A percentile compares a stretch with the other conserved stretches of the same genome.
phyloP scores from a whole-genome alignment of 30 jellyfish, hydroid and myxozoan species.

The Morbakka virulenta region DNA sequence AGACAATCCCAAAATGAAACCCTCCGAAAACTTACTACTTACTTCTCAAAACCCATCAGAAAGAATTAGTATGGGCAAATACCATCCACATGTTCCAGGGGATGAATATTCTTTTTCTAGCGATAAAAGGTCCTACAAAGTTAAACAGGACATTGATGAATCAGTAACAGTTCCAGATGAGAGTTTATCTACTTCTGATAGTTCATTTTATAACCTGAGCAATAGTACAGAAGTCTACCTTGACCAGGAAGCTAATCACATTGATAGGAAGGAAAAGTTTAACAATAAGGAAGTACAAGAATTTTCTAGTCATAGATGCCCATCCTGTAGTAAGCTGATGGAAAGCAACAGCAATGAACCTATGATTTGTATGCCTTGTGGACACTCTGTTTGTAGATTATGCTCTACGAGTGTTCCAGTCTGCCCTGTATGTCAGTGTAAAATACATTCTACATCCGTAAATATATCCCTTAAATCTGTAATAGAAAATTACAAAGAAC shows the following conservation, averaged over 20 bases:
- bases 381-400: slow-evolving; percentile 47
- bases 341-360: slow-evolving; percentile 8
- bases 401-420: slow-evolving; percentile 17
- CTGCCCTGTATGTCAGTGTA: slow-evolving; percentile 50
- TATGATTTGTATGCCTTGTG: slow-evolving; percentile 56
- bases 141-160: neutral
- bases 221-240: neutral
- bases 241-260: neutral
- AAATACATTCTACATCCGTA: slow-evolving; percentile 27
- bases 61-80: no score
- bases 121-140: neutral
- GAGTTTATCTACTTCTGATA: no score
- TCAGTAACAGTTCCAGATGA: neutral
- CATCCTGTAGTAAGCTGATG: slow-evolving; percentile 48
- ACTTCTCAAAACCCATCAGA: no score
- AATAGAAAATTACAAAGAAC: slow-evolving; percentile 29
- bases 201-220: no score
- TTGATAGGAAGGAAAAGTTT: no score
- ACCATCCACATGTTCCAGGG: no score
- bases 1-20: no score
- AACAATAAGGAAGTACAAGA: neutral
- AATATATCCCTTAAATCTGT: slow-evolving; percentile 45
- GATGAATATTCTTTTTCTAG: no score
- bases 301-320: slow-evolving; percentile 65
- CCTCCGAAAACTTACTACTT: no score